Base-by-base conservation (phyloP, 53 echinoderm and acorn worm species). In the Temnopleurus reevesii region DNA sequence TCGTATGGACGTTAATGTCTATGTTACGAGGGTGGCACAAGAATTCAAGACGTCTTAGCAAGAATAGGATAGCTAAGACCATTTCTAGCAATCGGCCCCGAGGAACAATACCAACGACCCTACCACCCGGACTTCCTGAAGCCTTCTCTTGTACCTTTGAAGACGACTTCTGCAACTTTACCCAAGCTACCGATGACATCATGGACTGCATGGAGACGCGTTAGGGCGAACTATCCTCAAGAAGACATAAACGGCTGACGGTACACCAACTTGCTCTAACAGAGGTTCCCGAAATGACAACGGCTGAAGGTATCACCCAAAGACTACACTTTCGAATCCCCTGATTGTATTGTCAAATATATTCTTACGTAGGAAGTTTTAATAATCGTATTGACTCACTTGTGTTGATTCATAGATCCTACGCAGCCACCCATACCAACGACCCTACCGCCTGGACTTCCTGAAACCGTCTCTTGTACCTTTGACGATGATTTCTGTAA, bases 171-270 rank as follows among this genome's bases (percentile, higher is more conserved):
- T 86, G 86, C 31, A 63, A 63, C 31, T 86, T 86, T 28, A 86
- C 86, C 9, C 92, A 92, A 64, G 92, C 92, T 18, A 89, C 84
- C 19, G 92, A 92, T 83, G 92, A 92, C 56, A 34, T 89, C 38
- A 81, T 92, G 81, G 92, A 92, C 46, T n/a, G n/a, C n/a, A n/a
- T 92, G 92, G 92, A 21, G 24, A 15, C 83, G 58, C 23, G 83
- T 35, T 18, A 44, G 81, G 9, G 47, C 81, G 45, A 51, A 30
- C 19, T 27, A 30, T 8, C 28, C 53, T 5, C 53, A 49, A 13
- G 53, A 28, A 46, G 29, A 53, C 12, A 8, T 81, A 12, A 81
- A 81, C 53, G 81, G 53, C 2, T 81, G 30, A 13, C 12, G 0
- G 0, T 81, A 53, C 81, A 30, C 2, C 8, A 44, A 44, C 23